Evolutionary conservation across 2,113 vertebrate species (phyloP), one percentile per base, ranked within the genome.

Genomic region (Platycercus adscitus): DNA sequence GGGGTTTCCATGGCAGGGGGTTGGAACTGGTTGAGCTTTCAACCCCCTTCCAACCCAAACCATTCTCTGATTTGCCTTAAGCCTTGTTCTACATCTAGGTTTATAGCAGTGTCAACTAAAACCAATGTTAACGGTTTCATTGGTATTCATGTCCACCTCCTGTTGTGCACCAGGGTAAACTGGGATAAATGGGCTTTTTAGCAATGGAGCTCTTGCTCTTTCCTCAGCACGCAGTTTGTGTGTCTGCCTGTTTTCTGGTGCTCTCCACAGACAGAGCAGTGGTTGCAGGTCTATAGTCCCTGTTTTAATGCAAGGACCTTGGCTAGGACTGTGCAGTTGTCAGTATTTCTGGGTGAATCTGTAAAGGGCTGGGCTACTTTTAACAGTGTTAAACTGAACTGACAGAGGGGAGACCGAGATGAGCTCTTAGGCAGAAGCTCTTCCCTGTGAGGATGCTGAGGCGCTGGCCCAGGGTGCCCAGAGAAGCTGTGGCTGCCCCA

Each of bases 61-160:
- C 13, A 9, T 23, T 24, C 56, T n/a, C 13, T 14, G 20, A 16
- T n/a, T 58, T 58, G 10, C 10, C 65, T 65, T 37, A 6, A 17
- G 11, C 26, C 6, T 66, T 29, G 4, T 26, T 9, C 10, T 16
- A 2, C 1, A 0, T 43, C 21, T 26, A 2, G 18, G 8, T 56
- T 91, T 68, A 7, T 47, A 47, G 76, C 10, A 3, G 7, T 3
- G 17, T 46, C 2, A 0, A 14, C 2, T n/a, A 35, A 56, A 81
- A 11, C 24, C 4, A 11, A 3, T 1, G 1, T 0, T 50, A 50
- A 11, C 8, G 6, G 8, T 56, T 53, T 28, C 4, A 3, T 21
- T 64, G 47, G 10, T 8, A 2, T 50, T 64, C 0, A 0, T 50
- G 8, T 46, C 50, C 2, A 2, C 11, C 24, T 75, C 5, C 5